phyloP scores from a whole-genome alignment of 1,140 invertebrate species.

The Sweltsa coloradensis region DNA sequence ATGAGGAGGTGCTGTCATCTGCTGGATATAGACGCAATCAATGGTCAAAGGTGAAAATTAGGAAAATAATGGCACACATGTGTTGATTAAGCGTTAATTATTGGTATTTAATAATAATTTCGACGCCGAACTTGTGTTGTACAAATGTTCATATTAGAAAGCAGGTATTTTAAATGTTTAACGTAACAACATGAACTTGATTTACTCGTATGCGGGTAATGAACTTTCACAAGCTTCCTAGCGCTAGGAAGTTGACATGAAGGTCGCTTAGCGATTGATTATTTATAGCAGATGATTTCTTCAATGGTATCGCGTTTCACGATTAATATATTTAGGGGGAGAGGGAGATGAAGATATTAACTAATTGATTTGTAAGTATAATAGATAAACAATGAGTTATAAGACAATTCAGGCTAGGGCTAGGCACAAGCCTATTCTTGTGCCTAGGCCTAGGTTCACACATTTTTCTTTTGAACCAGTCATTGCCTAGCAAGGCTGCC shows the following conservation, averaged over 20 bases:
- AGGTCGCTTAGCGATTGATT: slow-evolving; percentile 12
- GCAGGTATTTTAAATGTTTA: not conserved
- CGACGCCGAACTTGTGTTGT: not conserved
- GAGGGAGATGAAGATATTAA: slow-evolving; percentile 2
- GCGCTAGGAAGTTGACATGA: slow-evolving; percentile 7
- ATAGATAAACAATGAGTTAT: too few relatives aligned
- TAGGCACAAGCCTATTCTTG: too few relatives aligned
- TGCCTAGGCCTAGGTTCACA: too few relatives aligned
- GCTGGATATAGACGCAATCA: not conserved
- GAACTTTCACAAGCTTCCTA: not conserved
- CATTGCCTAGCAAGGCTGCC: too few relatives aligned
- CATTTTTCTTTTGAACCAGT: too few relatives aligned
- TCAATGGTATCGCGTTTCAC: slow-evolving; percentile 6
- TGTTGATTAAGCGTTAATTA: slow-evolving; percentile 11
- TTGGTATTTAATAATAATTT: not conserved
- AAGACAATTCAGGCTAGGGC: too few relatives aligned
- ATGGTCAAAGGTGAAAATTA: slow-evolving; percentile 1
- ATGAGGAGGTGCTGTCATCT: not conserved
- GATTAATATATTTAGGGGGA: slow-evolving; percentile 4
- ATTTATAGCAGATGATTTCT: slow-evolving; percentile 15
- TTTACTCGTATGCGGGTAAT: not conserved
- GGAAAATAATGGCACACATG: slow-evolving; percentile 8
- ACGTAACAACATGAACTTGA: not conserved
- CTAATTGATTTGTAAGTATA: slow-evolving; percentile 7
- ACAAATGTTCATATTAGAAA: slow-evolving; percentile 6